Base-by-base conservation (phyloP, 2,113 vertebrate species). In the Zosterops lateralis region DNA sequence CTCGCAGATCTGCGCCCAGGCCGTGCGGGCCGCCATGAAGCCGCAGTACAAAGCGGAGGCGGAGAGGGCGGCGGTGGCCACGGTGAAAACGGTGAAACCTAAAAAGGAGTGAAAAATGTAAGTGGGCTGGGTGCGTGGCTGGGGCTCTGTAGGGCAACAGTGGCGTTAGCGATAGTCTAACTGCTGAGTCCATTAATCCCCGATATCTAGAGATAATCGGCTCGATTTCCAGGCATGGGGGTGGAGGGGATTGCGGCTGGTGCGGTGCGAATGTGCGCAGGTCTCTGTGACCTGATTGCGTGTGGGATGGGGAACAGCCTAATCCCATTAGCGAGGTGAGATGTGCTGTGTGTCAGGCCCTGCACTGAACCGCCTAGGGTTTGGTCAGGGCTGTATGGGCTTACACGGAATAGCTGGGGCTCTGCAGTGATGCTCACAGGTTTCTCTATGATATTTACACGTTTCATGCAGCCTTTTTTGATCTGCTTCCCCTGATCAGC, bases 1-100 rank as follows among this genome's bases (percentile, higher is more conserved):
- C 90, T 99, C 99, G 9, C 97, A 98, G 85, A 98, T 99, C 97
- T 99, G 99, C 44, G 99, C 99, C 3, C 98, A 91, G 68, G 99
- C 95, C 0, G 98, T 99, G 25, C 95, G 99, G 7, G 98, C 98
- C 3, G 99, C 99, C 0, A 79, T 99, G 91, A 99, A 99, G 96
- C 98, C 98, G 3, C 98, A 98, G 94, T 96, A 98, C 92, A 98
- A 97, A 77, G 73, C 89, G 1, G 98, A 98, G 24, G 99, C 99
- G 0, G 42, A 99, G 84, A 99, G 96, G 95, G 96, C 90, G 7
- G 97, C 99, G 0, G 96, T 96, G 53, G 93, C 98, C 90, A 98
- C 14, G 17, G 97, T 99, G 54, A 99, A 97, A 94, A 97, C 98
- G 32, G 66, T 94, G 57, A 99, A 98, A 75, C 90, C 97, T 28